phyloP scores from a whole-genome alignment of 2,888 invertebrate genomes.

The Sepioteuthis lessoniana region DNA sequence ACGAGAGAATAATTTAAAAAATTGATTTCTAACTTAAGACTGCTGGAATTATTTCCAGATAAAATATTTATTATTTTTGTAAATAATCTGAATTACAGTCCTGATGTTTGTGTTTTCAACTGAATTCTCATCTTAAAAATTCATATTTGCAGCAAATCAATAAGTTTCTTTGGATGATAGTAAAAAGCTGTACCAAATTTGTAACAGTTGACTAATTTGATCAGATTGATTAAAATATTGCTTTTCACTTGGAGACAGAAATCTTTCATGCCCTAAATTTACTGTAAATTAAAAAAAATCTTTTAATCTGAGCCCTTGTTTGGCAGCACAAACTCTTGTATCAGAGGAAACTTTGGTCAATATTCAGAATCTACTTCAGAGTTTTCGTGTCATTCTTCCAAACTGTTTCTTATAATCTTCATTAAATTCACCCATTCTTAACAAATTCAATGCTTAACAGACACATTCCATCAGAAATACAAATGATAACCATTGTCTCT shows the following conservation, averaged over 20 bases:
- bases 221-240: not conserved
- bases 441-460: not conserved
- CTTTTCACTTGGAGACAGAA: not conserved
- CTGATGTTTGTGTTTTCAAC: not conserved
- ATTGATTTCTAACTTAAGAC: not conserved
- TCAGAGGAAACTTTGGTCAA: not conserved
- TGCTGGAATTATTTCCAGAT: not conserved
- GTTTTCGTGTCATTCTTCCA: not conserved
- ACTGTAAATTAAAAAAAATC: not conserved
- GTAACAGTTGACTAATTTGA: too few relatives aligned
- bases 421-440: not conserved
- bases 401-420: not conserved
- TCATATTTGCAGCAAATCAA: not conserved
- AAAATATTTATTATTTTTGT: constrained; percentile 33
- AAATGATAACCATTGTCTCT: not conserved
- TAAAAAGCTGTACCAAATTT: not conserved
- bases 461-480: not conserved
- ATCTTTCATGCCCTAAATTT: not conserved
- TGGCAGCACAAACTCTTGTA: not conserved
- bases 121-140: not conserved
- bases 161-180: not conserved
- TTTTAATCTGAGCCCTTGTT: not conserved
- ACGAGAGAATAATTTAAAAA: not conserved
- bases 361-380: not conserved
- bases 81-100: not conserved